Base-by-base conservation (phyloP, 2,888 invertebrate species). In the Cryptocephalus primarius region DNA sequence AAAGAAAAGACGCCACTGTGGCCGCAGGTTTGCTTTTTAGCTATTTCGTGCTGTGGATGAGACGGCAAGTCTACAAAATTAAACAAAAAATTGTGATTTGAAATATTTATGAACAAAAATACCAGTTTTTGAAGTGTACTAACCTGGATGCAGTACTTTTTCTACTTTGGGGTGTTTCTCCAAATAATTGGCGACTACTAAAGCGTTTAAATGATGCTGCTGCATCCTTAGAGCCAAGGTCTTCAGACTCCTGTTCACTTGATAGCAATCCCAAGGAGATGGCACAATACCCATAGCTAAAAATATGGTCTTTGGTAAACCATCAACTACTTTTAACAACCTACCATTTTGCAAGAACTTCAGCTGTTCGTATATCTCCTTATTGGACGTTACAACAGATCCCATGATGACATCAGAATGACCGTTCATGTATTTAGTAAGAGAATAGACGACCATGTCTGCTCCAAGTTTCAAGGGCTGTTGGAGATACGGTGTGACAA, bases 341-440 rank as follows among this genome's bases (percentile, higher is more conserved):
- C 48, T 73, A 90, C 92, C 82, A 66, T 92, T 91, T 75, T 95
- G 95, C 50, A 91, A 72, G 72, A 88, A 96, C 56, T 82, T 76
- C 33, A 99, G 70, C 63, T 77, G 78, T 9, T 82, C 72, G 51
- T 80, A 82, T 3, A 95, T 60, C 40, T 79, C 79, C 39, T 86
- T 80, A 57, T 82, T 76, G 57, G 82, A 90, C 3, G 86, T 78
- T 33, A 88, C 74, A 8, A 85, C 79, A 11, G 89, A 86, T 2
- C 97, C 97, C 97, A 99, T 97, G 8, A 97, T 82, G 13, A 94
- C 88, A 72, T 99, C 97, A 1, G 91, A 85, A 71, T 99, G 97
- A 1, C 97, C 97, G 70, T 99, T 99, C 83, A 99, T 89, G 66
- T 96, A 99, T 71, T 99, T 99, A 0, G 95, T 94, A 45, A 95